Base-by-base conservation (phyloP, 2,797 vertebrate genomes). In the Pelodytes ibericus region DNA sequence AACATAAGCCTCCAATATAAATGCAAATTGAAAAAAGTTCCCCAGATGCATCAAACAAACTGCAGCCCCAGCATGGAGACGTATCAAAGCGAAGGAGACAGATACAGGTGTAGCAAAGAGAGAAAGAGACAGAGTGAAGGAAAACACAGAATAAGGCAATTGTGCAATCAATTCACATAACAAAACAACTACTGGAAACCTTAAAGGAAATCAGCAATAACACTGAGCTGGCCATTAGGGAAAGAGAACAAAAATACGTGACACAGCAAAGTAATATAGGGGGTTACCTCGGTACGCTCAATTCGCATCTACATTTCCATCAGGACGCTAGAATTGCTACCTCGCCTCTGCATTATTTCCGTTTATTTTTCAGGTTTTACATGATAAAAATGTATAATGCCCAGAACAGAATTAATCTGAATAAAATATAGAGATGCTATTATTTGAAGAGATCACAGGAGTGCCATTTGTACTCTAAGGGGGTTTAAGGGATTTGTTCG, bases 1-100 rank as follows among this genome's bases (percentile, higher is more conserved):
- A 95, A 92, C 92, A 92, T 92, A 94, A 93, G 92, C 89, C 92
- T 91, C 92, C 92, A 95, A 94, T 95, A 95, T 93, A 95, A 94
- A 95, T 94, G 93, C 93, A 95, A 94, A 95, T 95, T 86, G 82
- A 65, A 82, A n/a, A 85, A 80, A 81, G 66, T 91, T 91, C 91
- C 91, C 91, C 87, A 89, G 91, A 91, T 94, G 89, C 89, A 20
- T 57, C 75, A 71, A 71, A 26, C 67, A 6, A 49, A 69, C 24
- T 71, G 80, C 79, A 58, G 74, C 73, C 79, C 66, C 66, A 71
- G 78, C 67, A 51, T 4, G 31, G 24, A n/a, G 16, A 64, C 6
- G 44, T 36, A 72, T 15, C 26, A 51, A 72, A 62, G 59, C 44
- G 22, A 41, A 20, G 49, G 49, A 31, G 27, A 66, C 25, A 49